These are phyloP conservation scores for Eupithecia centaureata DNA, from an alignment of 2,888 invertebrate species.

Conservation along the genomic window DNA sequence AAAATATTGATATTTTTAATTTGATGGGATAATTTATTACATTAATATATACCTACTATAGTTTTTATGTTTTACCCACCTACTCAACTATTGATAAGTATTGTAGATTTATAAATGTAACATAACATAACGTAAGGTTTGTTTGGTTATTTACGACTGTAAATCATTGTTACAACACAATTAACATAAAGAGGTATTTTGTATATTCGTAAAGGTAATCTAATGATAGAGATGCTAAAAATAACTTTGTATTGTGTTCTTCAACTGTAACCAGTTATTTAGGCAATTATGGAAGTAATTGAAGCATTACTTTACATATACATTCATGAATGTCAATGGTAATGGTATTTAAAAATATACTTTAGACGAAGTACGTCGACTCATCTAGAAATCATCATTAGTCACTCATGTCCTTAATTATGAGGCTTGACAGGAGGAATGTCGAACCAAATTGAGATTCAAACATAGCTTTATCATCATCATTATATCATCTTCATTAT, in stretches of 20 bases:
- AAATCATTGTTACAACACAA: slow-evolving; percentile 34
- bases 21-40: too few relatives aligned
- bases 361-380: neutral
- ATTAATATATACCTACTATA: too few relatives aligned
- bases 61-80: slow-evolving; percentile 50
- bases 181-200: neutral
- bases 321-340: neutral
- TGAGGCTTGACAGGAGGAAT: neutral
- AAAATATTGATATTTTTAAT: too few relatives aligned
- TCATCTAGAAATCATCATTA: neutral
- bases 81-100: slow-evolving; percentile 28
- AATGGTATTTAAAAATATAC: slow-evolving; percentile 1
- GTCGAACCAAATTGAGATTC: neutral
- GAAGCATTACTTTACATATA: neutral
- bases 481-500: too few relatives aligned
- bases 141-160: slow-evolving; percentile 36
- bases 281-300: neutral
- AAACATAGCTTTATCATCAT: neutral
- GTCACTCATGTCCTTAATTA: neutral
- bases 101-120: slow-evolving; percentile 25
- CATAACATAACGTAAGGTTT: slow-evolving; percentile 22
- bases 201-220: neutral
- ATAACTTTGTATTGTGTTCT: slow-evolving; percentile 3
- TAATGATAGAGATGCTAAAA: neutral
- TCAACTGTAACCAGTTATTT: slow-evolving; percentile 3